Percentiles rank a stretch among this genome's conserved stretches.
These are phyloP conservation scores for Xylocampa areola DNA, from an alignment of 2,888 invertebrate species.

Conservation along the genomic window DNA sequence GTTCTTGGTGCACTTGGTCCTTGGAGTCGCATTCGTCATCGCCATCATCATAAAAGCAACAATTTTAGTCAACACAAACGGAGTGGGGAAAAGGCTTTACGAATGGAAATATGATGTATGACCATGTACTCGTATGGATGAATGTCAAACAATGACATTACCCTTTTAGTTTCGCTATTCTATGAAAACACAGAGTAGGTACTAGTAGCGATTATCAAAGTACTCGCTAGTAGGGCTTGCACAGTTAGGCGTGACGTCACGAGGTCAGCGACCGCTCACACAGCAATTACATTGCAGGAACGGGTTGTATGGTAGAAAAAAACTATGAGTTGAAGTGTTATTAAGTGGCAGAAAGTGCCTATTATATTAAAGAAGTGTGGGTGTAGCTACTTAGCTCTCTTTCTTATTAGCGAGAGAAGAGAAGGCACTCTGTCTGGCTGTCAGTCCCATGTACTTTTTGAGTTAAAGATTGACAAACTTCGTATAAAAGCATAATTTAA, in stretches of 20 bases:
- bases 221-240: conserved; percentile 53
- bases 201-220: conserved; percentile 43
- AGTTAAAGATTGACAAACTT: too few relatives aligned
- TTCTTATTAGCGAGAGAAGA: neutral
- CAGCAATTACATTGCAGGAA: conserved; percentile 57
- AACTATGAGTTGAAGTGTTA: conserved; percentile 41
- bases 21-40: too few relatives aligned
- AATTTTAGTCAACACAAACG: too few relatives aligned
- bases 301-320: conserved; percentile 53
- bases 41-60: too few relatives aligned
- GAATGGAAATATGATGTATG: neutral
- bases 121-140: neutral
- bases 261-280: conserved; percentile 62
- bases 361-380: conserved; percentile 1
- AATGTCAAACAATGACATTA: conserved; percentile 14
- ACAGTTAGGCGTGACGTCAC: conserved; percentile 72
- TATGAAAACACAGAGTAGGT: conserved; percentile 30
- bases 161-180: conserved; percentile 21
- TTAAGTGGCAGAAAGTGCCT: conserved; percentile 38
- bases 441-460: too few relatives aligned
- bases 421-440: too few relatives aligned
- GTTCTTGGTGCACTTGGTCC: too few relatives aligned
- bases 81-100: too few relatives aligned
- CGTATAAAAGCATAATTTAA: too few relatives aligned
- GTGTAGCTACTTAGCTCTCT: neutral